Evolutionary conservation across 1,140 invertebrate species (phyloP).

Genomic region (Brachionus paranguensis): DNA sequence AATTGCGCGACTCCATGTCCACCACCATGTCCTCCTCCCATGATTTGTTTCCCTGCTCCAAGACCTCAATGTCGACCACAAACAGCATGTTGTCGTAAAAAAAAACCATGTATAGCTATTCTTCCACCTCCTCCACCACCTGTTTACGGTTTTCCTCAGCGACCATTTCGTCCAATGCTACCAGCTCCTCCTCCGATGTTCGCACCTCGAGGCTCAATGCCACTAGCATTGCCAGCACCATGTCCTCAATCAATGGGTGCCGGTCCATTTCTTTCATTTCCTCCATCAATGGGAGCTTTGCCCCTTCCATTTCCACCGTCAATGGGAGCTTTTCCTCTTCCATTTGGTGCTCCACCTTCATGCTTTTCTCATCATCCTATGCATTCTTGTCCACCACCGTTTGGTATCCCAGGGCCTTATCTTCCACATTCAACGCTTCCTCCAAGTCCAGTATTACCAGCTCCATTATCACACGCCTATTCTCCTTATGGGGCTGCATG

Average conservation of each 20-base stretch:
- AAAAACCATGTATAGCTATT: not conserved
- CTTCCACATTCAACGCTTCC: not conserved
- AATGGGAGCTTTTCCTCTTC: not conserved
- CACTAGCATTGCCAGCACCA: not conserved
- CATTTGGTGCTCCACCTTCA: not conserved
- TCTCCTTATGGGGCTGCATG: not conserved
- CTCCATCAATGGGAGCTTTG: not conserved
- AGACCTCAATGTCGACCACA: not conserved
- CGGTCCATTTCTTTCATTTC: not conserved
- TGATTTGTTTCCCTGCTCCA: constrained; percentile 5
- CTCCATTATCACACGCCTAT: not conserved
- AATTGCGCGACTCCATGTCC: not conserved
- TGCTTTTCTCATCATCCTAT: not conserved
- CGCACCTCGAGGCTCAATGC: not conserved
- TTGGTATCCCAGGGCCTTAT: not conserved
- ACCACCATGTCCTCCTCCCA: not conserved
- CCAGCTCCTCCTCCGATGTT: not conserved
- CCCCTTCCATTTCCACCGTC: not conserved
- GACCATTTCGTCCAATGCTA: not conserved
- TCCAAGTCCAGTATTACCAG: not conserved
- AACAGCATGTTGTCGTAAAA: not conserved
- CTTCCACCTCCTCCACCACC: not conserved
- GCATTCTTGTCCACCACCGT: not conserved
- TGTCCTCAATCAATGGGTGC: not conserved
- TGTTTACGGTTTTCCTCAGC: not conserved